A percentile compares a stretch with the other conserved stretches of the same genome.
Conservation (phyloP, 2,113 vertebrate genomes). For the Gobius niger region DNA sequence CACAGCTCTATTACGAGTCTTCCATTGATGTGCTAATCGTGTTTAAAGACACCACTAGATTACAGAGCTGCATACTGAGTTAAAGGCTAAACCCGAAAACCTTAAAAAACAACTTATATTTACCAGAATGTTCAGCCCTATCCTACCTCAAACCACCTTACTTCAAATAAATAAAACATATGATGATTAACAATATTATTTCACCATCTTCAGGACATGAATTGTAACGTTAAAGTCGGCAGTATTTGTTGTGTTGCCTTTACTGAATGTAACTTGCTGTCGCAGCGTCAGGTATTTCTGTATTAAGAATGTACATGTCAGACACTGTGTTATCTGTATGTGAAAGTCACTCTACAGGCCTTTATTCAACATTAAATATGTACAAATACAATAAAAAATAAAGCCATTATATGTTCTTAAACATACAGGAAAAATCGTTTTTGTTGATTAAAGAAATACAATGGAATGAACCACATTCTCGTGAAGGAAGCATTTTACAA, state of each 20-base stretch:
- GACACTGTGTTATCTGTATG: slow-evolving; percentile 66
- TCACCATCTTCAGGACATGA: not conserved
- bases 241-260: slow-evolving; percentile 63
- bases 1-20: not conserved
- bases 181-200: not conserved
- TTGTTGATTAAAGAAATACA: slow-evolving; percentile 4
- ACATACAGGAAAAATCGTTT: not conserved
- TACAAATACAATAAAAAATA: slow-evolving; percentile 76
- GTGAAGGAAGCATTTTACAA: not conserved
- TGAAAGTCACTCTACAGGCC: slow-evolving; percentile 73
- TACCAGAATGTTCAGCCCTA: no score
- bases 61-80: slow-evolving; percentile 7
- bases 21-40: not conserved
- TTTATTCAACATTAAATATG: slow-evolving; percentile 85
- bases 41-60: not conserved
- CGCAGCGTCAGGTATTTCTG: slow-evolving; percentile 74
- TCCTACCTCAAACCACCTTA: no score
- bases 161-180: no score
- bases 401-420: slow-evolving; percentile 48
- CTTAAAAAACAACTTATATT: no score
- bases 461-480: slow-evolving; percentile 12
- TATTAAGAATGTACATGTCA: slow-evolving; percentile 48
- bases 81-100: no score
- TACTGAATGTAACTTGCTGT: slow-evolving; percentile 81
- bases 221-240: no score